Percentiles rank a stretch among this genome's conserved stretches.
These are phyloP conservation scores for Shinisaurus crocodilurus DNA, from an alignment of 2,113 vertebrate genomes.

Conservation along the genomic window DNA sequence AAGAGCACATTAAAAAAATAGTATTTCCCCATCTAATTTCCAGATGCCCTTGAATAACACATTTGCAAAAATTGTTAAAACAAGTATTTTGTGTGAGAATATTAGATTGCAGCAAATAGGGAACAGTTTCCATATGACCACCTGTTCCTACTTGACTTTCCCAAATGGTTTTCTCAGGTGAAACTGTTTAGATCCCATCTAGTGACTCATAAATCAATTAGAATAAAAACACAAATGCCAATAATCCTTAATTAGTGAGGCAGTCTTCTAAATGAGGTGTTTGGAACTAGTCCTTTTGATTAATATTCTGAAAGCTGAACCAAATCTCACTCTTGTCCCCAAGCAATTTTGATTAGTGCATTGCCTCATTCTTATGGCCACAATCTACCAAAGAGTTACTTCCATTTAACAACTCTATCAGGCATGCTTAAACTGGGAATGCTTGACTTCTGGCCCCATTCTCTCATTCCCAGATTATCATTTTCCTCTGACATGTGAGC, in stretches of 20 bases:
- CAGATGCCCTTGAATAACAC: slow-evolving; percentile 12
- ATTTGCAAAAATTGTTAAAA: neutral
- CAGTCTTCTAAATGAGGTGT: neutral
- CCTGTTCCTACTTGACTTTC: neutral
- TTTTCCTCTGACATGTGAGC: neutral
- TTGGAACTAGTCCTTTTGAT: neutral
- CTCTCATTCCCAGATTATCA: neutral
- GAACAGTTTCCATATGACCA: neutral
- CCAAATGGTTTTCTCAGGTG: neutral
- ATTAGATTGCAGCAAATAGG: slow-evolving; percentile 5
- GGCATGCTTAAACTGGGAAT: neutral
- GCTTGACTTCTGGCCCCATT: neutral
- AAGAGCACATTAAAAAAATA: neutral
- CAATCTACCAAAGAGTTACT: neutral
- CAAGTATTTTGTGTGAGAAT: neutral
- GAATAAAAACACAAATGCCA: slow-evolving; percentile 6
- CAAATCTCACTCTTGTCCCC: rapidly evolving
- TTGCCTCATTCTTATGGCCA: neutral
- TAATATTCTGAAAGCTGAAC: neutral
- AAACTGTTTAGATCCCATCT: neutral
- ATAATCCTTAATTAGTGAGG: neutral
- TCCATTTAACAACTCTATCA: neutral
- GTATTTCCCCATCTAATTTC: neutral
- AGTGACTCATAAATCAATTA: neutral
- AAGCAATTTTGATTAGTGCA: neutral